Evolutionary conservation across 1,140 invertebrate species (phyloP), one percentile per base, ranked within the genome.

Genomic region (Atta texana): DNA sequence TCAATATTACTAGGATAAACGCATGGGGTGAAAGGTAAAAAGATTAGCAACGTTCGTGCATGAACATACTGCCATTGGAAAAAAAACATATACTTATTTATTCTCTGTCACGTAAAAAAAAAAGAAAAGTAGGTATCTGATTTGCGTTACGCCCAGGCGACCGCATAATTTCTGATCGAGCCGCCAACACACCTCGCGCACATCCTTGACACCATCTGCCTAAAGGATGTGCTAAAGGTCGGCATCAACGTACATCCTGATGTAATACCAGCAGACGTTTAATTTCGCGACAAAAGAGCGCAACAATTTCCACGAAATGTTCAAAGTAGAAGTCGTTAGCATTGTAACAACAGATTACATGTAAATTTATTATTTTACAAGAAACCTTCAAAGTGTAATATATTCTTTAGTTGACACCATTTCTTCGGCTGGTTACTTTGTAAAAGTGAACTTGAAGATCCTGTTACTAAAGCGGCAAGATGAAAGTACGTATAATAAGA

Each of bases 221-320:
- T 78, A 91, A 91, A 91, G 90, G 90, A 91, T 91, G 90, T 91
- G 53, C 87, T 85, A 91, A 89, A 91, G 90, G 90, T 91, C 90
- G 89, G 24, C 34, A 63, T 53, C 71, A 24, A 87, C 57, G 74
- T 61, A 69, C 66, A 88, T 84, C 57, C 51, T 66, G 66, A 76
- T 86, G 72, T 76, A 77, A 86, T 76, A 78, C 44, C 77, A 59
- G 28, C 39, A 81, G 66, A 81, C 74, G 59, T 68, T 80, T 72
- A 81, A 53, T 86, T 82, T 64, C 51, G 16, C 44, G 77, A 51
- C 77, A 63, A 81, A 82, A 34, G 53, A n/a, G 6, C 44, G 16
- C 28, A 69, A 69, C 24, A 21, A 4, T 80, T 86, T 86, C 55
- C n/a, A 69, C 14, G 12, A 80, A 44, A n/a, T 34, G 51, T 24